A percentile compares a stretch with the other conserved stretches of the same genome.
Conservation (phyloP, 1,140 invertebrate species). For the Drosophila ficusphila region DNA sequence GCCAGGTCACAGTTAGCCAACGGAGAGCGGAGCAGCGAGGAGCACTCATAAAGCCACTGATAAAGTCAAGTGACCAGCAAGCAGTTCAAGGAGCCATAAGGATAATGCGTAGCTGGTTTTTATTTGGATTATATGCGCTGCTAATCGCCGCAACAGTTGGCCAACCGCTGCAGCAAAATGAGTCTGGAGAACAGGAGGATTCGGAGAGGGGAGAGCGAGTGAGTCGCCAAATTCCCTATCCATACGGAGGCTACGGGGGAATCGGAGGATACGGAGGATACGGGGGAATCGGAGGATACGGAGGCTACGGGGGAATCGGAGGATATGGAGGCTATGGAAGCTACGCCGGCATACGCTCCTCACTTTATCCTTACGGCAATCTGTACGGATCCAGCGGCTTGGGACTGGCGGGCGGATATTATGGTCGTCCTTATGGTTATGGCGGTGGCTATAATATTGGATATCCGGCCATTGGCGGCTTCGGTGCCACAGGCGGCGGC, state of each 20-base stretch:
- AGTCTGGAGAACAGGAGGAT: constrained; percentile 9
- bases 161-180: constrained; percentile 46
- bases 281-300: constrained; percentile 36
- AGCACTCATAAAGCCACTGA: constrained; percentile 36
- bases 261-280: constrained; percentile 25
- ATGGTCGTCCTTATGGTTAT: constrained; percentile 56
- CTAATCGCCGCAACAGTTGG: constrained; percentile 77
- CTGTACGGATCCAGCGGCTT: constrained; percentile 34
- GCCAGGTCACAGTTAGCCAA: constrained; percentile 64
- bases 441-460: constrained; percentile 57
- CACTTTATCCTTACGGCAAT: constrained; percentile 43
- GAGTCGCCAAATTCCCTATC: constrained; percentile 47
- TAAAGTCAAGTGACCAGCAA: constrained; percentile 46
- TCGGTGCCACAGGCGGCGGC: constrained; percentile 34
- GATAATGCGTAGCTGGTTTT: constrained; percentile 66
- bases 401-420: constrained; percentile 42
- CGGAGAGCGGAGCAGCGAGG: constrained; percentile 18
- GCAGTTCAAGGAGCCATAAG: constrained; percentile 50
- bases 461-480: constrained; percentile 56
- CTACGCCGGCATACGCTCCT: constrained; percentile 33
- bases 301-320: constrained; percentile 28
- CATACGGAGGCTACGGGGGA: constrained; percentile 30
- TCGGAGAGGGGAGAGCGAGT: constrained; percentile 35
- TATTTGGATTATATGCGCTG: constrained; percentile 76
- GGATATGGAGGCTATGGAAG: constrained; percentile 38